Percentiles rank a stretch among this genome's conserved stretches.
phyloP scores from a whole-genome alignment of 2,888 invertebrate species.

The Xanthorhoe spadicearia region DNA sequence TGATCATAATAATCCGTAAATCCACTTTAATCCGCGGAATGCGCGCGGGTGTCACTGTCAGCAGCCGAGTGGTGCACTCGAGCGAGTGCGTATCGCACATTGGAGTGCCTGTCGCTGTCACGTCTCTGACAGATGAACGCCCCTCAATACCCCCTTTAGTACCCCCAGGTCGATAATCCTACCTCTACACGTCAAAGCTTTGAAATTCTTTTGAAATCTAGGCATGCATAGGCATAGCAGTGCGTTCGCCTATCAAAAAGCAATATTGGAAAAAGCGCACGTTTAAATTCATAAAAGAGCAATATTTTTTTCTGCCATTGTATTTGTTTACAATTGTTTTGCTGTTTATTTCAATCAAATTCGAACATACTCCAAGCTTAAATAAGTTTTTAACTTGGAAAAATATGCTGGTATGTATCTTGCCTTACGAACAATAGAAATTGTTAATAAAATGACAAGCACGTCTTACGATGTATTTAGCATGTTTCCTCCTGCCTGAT shows the following conservation, averaged over 20 bases:
- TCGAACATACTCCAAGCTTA: too few relatives aligned
- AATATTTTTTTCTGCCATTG: not conserved
- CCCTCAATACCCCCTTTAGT: constrained; percentile 5
- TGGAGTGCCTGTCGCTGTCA: constrained; percentile 59
- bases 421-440: not conserved
- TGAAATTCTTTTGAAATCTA: constrained; percentile 18
- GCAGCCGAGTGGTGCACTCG: constrained; percentile 49
- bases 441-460: not conserved
- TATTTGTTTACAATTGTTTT: too few relatives aligned
- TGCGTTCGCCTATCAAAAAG: constrained; percentile 14
- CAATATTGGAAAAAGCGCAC: constrained; percentile 9
- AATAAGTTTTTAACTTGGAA: too few relatives aligned
- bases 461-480: not conserved
- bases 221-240: not conserved
- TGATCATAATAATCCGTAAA: constrained; percentile 14
- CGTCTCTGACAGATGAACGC: constrained; percentile 49
- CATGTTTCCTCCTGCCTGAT: constrained; percentile 2
- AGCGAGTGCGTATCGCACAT: constrained; percentile 53
- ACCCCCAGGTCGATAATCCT: constrained; percentile 24
- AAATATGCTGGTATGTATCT: too few relatives aligned
- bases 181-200: constrained; percentile 10
- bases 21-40: constrained; percentile 26
- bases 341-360: too few relatives aligned
- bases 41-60: constrained; percentile 43
- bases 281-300: not conserved